phyloP scores from a whole-genome alignment of 2,113 vertebrate species.

The Elachura formosa region DNA sequence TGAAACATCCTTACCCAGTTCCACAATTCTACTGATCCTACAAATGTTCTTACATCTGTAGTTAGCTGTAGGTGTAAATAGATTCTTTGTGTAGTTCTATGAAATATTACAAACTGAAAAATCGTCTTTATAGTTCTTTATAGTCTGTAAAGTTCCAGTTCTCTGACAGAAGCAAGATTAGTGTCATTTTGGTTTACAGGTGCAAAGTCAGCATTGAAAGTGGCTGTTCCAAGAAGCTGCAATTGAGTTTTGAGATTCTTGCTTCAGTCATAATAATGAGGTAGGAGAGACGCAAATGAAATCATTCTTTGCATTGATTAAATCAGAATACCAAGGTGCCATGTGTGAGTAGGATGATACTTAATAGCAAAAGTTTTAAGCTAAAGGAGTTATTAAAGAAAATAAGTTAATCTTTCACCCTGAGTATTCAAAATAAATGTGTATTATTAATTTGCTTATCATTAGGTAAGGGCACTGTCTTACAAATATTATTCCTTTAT shows the following conservation, averaged over 20 bases:
- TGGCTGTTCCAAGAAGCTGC: not conserved
- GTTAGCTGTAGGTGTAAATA: not conserved
- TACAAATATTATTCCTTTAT: not conserved
- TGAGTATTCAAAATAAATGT: not conserved
- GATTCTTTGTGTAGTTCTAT: not conserved
- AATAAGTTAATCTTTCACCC: not conserved
- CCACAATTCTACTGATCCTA: not conserved
- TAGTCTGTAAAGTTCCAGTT: not conserved
- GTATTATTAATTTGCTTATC: not conserved
- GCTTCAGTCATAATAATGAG: not conserved
- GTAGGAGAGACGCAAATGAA: not conserved
- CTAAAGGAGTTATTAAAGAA: not conserved
- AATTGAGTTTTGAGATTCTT: not conserved
- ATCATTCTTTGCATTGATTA: not conserved
- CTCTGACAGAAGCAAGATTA: not conserved
- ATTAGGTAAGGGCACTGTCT: not conserved
- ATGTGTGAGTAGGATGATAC: not conserved
- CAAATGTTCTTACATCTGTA: not conserved
- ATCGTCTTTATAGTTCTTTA: not conserved
- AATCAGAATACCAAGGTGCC: not conserved
- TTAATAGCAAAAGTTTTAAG: not conserved
- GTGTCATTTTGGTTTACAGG: not conserved
- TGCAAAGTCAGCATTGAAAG: not conserved
- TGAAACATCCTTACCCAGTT: not conserved
- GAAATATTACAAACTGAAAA: not conserved